Evolutionary conservation across 2,888 invertebrate species (phyloP).

Genomic region (Pimpla rufipes): DNA sequence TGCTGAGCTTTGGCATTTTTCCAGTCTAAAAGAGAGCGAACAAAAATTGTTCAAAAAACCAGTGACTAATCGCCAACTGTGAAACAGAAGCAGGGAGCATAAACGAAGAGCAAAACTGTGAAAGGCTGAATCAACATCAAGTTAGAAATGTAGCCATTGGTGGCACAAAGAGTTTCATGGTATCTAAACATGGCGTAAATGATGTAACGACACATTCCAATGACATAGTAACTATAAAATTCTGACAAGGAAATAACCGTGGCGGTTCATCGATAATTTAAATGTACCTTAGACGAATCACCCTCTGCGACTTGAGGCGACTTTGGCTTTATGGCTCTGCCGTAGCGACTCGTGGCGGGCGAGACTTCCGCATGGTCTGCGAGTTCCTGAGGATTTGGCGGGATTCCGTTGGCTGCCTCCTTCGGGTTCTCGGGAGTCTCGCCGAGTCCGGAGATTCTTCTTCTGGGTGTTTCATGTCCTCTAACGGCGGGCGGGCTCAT

Average conservation of each 20-base stretch:
- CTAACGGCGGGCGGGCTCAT: constrained; percentile 53
- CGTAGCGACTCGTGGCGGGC: constrained; percentile 87
- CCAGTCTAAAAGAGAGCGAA: constrained; percentile 68
- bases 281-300: constrained; percentile 75
- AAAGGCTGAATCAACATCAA: background rate
- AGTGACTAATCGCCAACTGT: background rate
- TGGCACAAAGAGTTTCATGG: background rate
- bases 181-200: background rate
- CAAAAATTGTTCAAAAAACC: background rate
- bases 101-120: background rate
- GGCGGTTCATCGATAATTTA: background rate
- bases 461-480: constrained; percentile 27
- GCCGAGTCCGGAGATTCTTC: constrained; percentile 3
- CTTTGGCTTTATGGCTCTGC: constrained; percentile 87
- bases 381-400: constrained; percentile 1
- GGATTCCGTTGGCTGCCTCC: background rate
- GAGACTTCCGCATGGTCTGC: constrained; percentile 23
- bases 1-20: constrained; percentile 74
- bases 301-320: constrained; percentile 70
- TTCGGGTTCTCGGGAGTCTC: background rate
- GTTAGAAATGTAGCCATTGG: background rate
- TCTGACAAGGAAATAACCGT: background rate
- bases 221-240: background rate
- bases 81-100: background rate
- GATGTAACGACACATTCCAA: background rate